A percentile compares a stretch with the other conserved stretches of the same genome.
phyloP scores from a whole-genome alignment of 2,113 vertebrate genomes.

The Paracanthobrama guichenoti region DNA sequence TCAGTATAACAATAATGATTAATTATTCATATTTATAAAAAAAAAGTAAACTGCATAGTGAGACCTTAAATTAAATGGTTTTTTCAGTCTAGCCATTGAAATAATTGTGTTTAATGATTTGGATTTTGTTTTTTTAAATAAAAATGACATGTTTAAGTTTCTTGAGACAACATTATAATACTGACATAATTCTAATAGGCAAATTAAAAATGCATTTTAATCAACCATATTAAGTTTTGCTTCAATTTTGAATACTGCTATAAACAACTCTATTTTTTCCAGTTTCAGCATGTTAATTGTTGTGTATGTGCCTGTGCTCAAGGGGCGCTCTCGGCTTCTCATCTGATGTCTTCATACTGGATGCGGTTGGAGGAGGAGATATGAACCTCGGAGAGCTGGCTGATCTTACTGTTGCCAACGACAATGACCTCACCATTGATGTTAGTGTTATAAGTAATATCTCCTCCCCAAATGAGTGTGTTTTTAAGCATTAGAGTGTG shows the following conservation, averaged over 20 bases:
- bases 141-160: background rate
- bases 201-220: background rate
- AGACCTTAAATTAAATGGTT: background rate
- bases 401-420: conserved; percentile 91
- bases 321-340: conserved; percentile 87
- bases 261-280: background rate
- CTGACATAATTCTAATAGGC: background rate
- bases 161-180: background rate
- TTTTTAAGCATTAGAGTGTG: background rate
- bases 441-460: conserved; percentile 71
- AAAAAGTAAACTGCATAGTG: background rate
- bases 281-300: background rate
- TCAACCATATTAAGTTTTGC: background rate
- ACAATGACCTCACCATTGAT: conserved; percentile 88
- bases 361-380: conserved; percentile 84
- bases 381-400: conserved; percentile 93
- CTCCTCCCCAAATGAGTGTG: background rate
- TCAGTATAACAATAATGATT: background rate
- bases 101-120: background rate
- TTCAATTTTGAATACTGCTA: background rate
- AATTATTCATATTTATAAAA: background rate
- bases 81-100: background rate
- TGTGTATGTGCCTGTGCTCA: conserved; percentile 48
- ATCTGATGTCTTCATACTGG: conserved; percentile 90
- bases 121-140: background rate